These are phyloP conservation scores for Lasius platythorax DNA, from an alignment of 2,888 invertebrate genomes.

Conservation along the genomic window DNA sequence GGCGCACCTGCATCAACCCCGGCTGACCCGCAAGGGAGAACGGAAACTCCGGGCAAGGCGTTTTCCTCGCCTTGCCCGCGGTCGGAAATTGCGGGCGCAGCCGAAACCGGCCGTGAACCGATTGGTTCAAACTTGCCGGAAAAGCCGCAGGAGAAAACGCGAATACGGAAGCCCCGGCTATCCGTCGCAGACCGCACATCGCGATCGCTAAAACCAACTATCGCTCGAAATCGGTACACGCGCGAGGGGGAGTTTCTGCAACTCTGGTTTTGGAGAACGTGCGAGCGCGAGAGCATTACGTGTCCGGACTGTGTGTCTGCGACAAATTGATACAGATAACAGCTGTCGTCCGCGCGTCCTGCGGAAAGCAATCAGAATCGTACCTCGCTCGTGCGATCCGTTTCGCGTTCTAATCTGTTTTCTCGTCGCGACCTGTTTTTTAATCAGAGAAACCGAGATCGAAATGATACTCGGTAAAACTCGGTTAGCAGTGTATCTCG, in stretches of 20 bases:
- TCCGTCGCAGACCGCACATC: slow-evolving; percentile 21
- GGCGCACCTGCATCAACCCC: slow-evolving; percentile 49
- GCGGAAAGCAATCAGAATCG: slow-evolving; percentile 47
- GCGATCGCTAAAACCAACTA: slow-evolving; percentile 51
- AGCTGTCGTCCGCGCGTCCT: slow-evolving; percentile 32
- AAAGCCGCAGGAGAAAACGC: slow-evolving; percentile 3
- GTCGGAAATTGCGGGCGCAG: slow-evolving; percentile 46
- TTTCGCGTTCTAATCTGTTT: slow-evolving; percentile 25
- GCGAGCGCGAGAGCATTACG: slow-evolving; percentile 43
- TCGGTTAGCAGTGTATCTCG: not conserved
- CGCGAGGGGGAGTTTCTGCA: slow-evolving; percentile 43
- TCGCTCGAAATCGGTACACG: slow-evolving; percentile 28
- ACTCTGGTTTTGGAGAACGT: slow-evolving; percentile 45
- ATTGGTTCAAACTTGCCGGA: slow-evolving; percentile 52
- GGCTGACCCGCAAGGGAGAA: slow-evolving; percentile 39
- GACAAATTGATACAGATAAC: slow-evolving; percentile 48
- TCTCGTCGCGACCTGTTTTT: slow-evolving; percentile 30
- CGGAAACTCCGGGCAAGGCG: slow-evolving; percentile 50
- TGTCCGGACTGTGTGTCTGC: slow-evolving; percentile 30
- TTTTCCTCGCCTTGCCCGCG: slow-evolving; percentile 46
- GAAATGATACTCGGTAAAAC: not conserved
- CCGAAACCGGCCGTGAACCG: slow-evolving; percentile 36
- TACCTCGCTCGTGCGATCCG: slow-evolving; percentile 31
- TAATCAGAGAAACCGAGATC: not conserved
- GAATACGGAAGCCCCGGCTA: not conserved